phyloP scores from a whole-genome alignment of 2,888 invertebrate species.

The Leptinotarsa juncta region DNA sequence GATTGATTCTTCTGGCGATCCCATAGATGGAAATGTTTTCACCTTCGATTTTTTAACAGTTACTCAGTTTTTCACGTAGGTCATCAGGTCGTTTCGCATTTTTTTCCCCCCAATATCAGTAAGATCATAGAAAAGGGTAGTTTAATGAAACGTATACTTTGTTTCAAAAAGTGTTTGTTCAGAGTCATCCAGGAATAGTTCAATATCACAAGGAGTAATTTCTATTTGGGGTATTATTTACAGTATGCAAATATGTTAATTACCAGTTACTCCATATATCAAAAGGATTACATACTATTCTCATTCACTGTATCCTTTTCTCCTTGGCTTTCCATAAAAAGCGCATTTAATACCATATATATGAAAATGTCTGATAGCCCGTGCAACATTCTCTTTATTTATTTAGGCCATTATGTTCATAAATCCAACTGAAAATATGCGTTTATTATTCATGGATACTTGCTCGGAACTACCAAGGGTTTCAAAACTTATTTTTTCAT shows the following conservation, averaged over 20 bases:
- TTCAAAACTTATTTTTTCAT: background rate
- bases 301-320: background rate
- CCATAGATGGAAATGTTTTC: too few relatives aligned
- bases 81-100: too few relatives aligned
- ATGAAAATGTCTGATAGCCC: constrained; percentile 14
- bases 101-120: too few relatives aligned
- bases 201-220: too few relatives aligned
- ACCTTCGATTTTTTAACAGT: too few relatives aligned
- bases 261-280: background rate
- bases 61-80: too few relatives aligned
- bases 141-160: too few relatives aligned
- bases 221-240: too few relatives aligned
- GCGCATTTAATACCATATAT: constrained; percentile 3
- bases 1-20: too few relatives aligned
- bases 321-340: background rate
- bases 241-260: background rate
- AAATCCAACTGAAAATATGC: background rate
- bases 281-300: background rate
- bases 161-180: too few relatives aligned
- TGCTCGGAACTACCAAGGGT: background rate
- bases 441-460: constrained; percentile 14
- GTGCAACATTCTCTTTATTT: constrained; percentile 9
- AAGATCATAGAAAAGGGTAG: too few relatives aligned
- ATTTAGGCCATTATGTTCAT: background rate
- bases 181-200: too few relatives aligned